Evolutionary conservation across 1,140 invertebrate genomes (phyloP).

Genomic region (Caenorhabditis tropicalis): DNA sequence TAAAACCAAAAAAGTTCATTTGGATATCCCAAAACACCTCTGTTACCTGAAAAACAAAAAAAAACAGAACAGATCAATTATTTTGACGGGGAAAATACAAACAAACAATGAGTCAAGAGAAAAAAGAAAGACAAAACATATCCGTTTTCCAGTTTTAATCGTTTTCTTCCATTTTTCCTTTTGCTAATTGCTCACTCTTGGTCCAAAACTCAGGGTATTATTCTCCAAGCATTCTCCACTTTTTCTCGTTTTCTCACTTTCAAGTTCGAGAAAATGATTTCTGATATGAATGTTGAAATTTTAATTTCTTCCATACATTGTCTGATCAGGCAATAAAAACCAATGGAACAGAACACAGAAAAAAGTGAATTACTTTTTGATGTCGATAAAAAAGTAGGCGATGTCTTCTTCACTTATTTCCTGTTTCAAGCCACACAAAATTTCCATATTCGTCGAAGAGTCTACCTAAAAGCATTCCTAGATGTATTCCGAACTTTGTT

Average conservation of each 20-base stretch:
- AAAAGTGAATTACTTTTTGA: slow-evolving; percentile 8
- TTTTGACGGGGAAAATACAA: too few relatives aligned
- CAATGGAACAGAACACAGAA: background rate
- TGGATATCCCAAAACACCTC: too few relatives aligned
- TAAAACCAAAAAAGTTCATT: too few relatives aligned
- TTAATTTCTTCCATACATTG: too few relatives aligned
- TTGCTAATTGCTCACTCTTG: background rate
- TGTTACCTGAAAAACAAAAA: too few relatives aligned
- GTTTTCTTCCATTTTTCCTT: background rate
- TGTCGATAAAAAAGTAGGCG: background rate
- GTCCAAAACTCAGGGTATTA: background rate
- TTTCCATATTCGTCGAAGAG: background rate
- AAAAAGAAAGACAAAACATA: background rate
- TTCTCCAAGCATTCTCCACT: background rate
- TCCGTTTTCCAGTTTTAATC: background rate
- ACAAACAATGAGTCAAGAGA: background rate
- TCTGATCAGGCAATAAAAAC: too few relatives aligned
- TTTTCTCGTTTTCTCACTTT: background rate
- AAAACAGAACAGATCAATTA: too few relatives aligned
- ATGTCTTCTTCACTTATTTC: background rate
- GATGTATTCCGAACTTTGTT: too few relatives aligned
- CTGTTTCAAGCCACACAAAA: background rate
- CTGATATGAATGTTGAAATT: too few relatives aligned
- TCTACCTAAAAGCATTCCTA: background rate
- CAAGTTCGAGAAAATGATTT: background rate